Percentiles rank a stretch among this genome's conserved stretches.
Evolutionary conservation across 2,113 vertebrate genomes (phyloP).

Genomic region (Rhynchomys soricoides): DNA sequence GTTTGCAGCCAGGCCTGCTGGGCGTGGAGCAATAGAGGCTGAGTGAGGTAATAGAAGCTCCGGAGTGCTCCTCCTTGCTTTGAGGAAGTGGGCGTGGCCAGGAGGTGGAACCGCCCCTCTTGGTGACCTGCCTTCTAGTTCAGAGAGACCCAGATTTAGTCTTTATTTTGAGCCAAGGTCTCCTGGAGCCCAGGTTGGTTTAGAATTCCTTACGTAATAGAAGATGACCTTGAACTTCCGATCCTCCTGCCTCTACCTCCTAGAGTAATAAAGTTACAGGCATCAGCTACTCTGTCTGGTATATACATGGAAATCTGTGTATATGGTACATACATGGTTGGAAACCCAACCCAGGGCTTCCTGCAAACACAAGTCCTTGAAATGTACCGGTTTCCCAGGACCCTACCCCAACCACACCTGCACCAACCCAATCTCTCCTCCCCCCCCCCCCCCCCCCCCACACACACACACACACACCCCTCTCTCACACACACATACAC

Average conservation of each 20-base stretch:
- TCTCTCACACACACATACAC: too few species aligned
- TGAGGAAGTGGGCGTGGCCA: neutral
- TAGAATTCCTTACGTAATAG: neutral
- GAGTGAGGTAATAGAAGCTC: neutral
- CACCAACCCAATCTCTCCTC: rapidly evolving
- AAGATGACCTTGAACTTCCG: neutral
- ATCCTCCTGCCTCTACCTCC: neutral
- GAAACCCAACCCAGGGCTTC: neutral
- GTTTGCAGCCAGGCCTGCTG: too few species aligned
- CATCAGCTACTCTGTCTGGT: neutral
- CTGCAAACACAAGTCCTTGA: neutral
- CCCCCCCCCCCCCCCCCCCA: neutral
- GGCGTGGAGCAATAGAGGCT: rapidly evolving
- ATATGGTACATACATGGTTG: neutral
- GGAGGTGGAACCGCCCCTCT: neutral
- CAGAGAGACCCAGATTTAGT: neutral
- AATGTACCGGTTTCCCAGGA: too few species aligned
- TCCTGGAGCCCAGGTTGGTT: neutral
- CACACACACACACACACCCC: too few species aligned
- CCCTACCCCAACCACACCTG: neutral
- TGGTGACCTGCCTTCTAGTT: neutral
- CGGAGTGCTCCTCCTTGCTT: neutral
- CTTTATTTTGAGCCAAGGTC: neutral
- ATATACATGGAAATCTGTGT: neutral
- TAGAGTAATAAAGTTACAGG: neutral